These are phyloP conservation scores for Meiosimyza decipiens DNA, from an alignment of 2,888 invertebrate species.

Conservation along the genomic window DNA sequence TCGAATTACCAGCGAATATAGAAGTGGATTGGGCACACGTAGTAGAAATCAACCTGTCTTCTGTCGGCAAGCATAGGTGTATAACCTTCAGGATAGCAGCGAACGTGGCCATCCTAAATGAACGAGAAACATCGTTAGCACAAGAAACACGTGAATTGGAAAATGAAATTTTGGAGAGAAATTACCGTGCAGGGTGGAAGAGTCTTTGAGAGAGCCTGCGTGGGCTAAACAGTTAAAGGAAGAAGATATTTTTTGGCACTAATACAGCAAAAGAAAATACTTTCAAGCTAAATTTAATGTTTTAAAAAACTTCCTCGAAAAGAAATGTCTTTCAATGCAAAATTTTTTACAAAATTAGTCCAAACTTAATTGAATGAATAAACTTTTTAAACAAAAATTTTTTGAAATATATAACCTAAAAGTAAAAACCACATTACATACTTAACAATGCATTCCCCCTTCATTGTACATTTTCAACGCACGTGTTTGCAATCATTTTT, in stretches of 20 bases:
- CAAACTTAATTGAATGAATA: background rate
- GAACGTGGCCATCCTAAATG: too few species aligned
- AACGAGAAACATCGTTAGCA: too few species aligned
- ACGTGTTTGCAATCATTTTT: slow-evolving; percentile 50
- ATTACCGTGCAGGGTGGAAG: too few species aligned
- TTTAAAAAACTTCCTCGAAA: slow-evolving; percentile 20
- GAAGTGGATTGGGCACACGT: too few species aligned
- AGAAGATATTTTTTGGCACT: background rate
- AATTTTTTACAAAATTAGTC: background rate
- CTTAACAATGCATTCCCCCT: background rate
- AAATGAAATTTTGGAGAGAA: too few species aligned
- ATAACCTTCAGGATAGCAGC: too few species aligned
- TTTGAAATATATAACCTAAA: background rate
- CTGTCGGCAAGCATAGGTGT: too few species aligned
- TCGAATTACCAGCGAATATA: too few species aligned
- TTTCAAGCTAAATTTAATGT: background rate
- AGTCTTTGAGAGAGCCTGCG: too few species aligned
- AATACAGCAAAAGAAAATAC: background rate
- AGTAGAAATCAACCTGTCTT: too few species aligned
- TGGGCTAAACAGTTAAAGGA: too few species aligned
- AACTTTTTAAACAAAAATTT: slow-evolving; percentile 10
- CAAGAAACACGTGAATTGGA: too few species aligned
- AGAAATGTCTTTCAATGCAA: slow-evolving; percentile 18
- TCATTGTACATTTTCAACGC: slow-evolving; percentile 40
- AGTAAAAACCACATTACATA: background rate